Conservation (phyloP, 2,888 invertebrate species). For the Drosophila kuntzei region DNA sequence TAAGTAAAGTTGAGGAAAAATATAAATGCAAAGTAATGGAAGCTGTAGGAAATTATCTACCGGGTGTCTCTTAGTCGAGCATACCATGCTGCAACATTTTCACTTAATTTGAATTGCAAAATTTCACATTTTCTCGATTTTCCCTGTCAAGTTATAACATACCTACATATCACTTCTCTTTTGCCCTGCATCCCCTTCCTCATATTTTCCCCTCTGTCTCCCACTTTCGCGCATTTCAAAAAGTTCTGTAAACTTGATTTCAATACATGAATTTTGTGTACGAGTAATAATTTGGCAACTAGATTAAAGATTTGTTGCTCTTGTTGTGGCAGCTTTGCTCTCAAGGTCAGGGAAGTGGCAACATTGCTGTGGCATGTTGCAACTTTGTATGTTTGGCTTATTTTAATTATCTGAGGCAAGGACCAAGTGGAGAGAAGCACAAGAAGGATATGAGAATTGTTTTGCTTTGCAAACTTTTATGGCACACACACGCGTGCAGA, state of each 20-base stretch:
- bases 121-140: too few relatives aligned
- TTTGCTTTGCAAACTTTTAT: constrained; percentile 26
- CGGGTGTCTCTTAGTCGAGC: neutral
- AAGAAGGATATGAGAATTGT: constrained; percentile 11
- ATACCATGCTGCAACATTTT: neutral
- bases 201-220: neutral
- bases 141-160: neutral
- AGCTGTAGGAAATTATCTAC: neutral
- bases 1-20: neutral
- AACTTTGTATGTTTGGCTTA: constrained; percentile 28
- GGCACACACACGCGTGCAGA: neutral
- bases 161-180: neutral
- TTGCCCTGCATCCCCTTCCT: neutral
- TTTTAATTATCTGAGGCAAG: constrained; percentile 39
- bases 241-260: constrained; percentile 3
- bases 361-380: constrained; percentile 31
- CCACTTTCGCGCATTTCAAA: neutral
- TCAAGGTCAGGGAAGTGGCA: constrained; percentile 2
- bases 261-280: constrained; percentile 3
- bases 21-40: neutral
- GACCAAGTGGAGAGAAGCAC: constrained; percentile 2
- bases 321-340: neutral
- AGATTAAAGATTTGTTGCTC: neutral
- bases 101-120: neutral
- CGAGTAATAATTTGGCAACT: constrained; percentile 11